phyloP scores from a whole-genome alignment of 2,888 invertebrate genomes.

The Rotaria sp. region DNA sequence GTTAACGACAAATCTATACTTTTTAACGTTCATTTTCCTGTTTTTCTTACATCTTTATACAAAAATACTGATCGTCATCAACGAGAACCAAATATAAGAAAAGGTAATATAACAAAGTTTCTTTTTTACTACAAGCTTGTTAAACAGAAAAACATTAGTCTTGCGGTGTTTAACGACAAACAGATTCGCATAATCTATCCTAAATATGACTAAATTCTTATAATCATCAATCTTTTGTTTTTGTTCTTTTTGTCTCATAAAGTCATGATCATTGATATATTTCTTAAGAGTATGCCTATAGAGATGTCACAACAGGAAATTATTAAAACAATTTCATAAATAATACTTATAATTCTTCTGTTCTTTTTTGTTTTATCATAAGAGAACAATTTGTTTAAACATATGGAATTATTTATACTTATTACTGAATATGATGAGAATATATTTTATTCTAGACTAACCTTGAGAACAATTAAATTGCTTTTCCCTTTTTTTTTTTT shows the following conservation, averaged over 20 bases:
- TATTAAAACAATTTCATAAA: background rate
- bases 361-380: background rate
- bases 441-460: background rate
- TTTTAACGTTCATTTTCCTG: background rate
- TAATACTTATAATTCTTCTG: background rate
- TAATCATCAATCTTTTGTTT: background rate
- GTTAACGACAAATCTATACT: background rate
- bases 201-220: background rate
- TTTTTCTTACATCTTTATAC: background rate
- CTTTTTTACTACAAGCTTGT: too few relatives aligned
- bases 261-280: background rate
- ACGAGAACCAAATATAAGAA: too few relatives aligned
- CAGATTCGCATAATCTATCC: background rate
- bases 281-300: background rate
- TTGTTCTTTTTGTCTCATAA: background rate
- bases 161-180: background rate
- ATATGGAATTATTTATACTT: background rate
- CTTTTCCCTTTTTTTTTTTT: background rate
- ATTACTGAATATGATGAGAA: background rate
- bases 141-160: background rate
- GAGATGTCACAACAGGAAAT: background rate
- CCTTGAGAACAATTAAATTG: background rate
- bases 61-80: too few relatives aligned
- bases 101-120: background rate
- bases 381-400: background rate